Evolutionary conservation across 2,888 invertebrate genomes (phyloP), one percentile per base, ranked within the genome.

Genomic region (Polymixis flavicincta): DNA sequence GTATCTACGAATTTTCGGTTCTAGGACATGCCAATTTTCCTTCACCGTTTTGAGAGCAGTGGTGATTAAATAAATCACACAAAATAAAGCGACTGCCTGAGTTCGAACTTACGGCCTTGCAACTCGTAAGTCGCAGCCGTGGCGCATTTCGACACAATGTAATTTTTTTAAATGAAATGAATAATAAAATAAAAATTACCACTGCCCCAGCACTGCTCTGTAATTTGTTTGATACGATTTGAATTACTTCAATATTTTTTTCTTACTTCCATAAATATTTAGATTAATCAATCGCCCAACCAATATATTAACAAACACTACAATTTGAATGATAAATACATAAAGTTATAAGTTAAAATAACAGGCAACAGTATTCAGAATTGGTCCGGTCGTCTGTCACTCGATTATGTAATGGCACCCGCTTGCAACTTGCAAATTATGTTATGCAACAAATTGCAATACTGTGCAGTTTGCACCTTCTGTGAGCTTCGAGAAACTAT

Each of bases 401-500:
- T 59, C 7, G 32, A 1, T 85, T 77, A 70, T 67, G 74, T 75
- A 85, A 85, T 52, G 60, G 32, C 45, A 57, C 70, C 66, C 78
- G 72, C 65, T 73, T 76, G 81, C 78, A 84, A 69, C 65, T 73
- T 76, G 81, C 78, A 84, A 69, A 71, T 90, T 86, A 83, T 66
- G 52, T 90, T 90, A 87, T 74, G 83, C 73, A 90, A 90, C 48
- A 14, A 74, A 78, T 63, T 73, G 85, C 83, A 87, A 85, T 89
- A 86, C 45, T 76, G 76, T 73, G 54, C 76, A 76, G 25, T 45
- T 63, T 78, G 80, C 77, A 74, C 71, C 63, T 75, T 66, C 77
- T 25, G 60, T 60, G 69, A 80, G 72, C 74, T 74, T 71, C 28
- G 57, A 67, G 66, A 72, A 77, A 65, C 37, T 75, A 67, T 70